Percentiles rank a stretch among this genome's conserved stretches.
Evolutionary conservation across 2,888 invertebrate genomes (phyloP).

Genomic region (Hirudinaria manillensis): DNA sequence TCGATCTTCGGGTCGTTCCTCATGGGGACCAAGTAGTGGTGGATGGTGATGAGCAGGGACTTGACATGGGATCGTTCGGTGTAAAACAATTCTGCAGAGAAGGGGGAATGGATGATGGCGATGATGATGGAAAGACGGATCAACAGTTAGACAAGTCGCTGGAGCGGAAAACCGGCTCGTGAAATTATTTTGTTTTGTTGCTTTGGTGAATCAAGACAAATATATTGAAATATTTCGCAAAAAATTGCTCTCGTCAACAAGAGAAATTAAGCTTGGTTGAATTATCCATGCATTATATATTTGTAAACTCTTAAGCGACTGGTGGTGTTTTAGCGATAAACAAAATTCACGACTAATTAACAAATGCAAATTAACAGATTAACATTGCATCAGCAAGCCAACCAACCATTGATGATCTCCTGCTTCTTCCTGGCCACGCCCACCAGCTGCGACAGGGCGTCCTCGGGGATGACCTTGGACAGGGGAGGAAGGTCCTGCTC

Average conservation of each 20-base stretch:
- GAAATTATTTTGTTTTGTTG: too few species aligned
- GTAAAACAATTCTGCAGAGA: slow-evolving; percentile 61
- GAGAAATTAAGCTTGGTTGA: too few species aligned
- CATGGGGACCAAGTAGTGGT: slow-evolving; percentile 59
- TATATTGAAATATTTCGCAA: too few species aligned
- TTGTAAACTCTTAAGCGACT: too few species aligned
- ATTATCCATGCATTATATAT: too few species aligned
- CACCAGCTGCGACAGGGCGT: slow-evolving; percentile 67
- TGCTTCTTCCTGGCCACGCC: slow-evolving; percentile 80
- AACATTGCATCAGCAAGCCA: background rate
- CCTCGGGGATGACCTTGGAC: slow-evolving; percentile 70
- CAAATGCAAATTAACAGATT: too few species aligned
- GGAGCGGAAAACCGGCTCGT: too few species aligned
- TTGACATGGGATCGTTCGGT: slow-evolving; percentile 83
- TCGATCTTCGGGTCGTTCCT: slow-evolving; percentile 65
- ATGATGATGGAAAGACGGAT: background rate
- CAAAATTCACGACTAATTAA: too few species aligned
- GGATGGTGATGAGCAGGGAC: slow-evolving; percentile 73
- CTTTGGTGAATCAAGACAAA: too few species aligned
- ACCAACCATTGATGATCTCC: slow-evolving; percentile 80
- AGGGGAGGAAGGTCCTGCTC: slow-evolving; percentile 72
- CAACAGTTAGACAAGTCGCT: background rate
- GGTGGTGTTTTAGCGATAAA: too few species aligned
- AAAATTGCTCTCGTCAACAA: too few species aligned
- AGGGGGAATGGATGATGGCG: background rate